Evolutionary conservation across 2,888 invertebrate species (phyloP), one percentile per base, ranked within the genome.

Genomic region (Erebia palarica): DNA sequence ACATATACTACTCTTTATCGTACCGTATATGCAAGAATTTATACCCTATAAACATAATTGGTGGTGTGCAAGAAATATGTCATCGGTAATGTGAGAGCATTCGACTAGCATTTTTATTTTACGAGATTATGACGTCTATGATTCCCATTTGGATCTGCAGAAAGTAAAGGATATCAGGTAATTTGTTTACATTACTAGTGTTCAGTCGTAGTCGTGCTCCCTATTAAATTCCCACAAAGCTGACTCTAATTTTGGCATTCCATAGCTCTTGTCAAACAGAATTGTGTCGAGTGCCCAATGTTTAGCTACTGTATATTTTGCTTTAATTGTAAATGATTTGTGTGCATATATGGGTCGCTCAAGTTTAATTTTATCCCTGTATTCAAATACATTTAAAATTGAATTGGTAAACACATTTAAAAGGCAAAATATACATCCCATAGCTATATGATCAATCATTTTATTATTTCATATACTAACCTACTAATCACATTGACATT

Each of bases 71-170:
- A 84, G 85, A 89, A 89, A 90, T 88, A 91, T 91, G 92, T 92
- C 92, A 92, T 91, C 86, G 90, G 92, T 92, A 92, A 92, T 93
- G 93, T 93, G 93, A 93, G 93, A 91, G 92, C 90, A 87, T 84
- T 86, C 81, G 77, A 82, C 86, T 81, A 88, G 82, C 86, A 85
- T 86, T 89, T 87, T 85, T 87, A 90, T 88, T 90, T 89, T 88
- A 86, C 83, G 84, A 78, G 86, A 91, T 81, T 89, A 89, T 87
- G 90, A 89, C 87, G 86, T 88, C 84, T 87, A 81, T 84, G 82
- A 82, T 82, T 86, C 81, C 76, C 77, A 84, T 85, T 87, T 80
- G 84, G 83, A 86, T 82, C 82, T 80, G 77, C 80, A 81, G 82
- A 82, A 82, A 84, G 81, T 90, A 90, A 83, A 84, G 81, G 84